These are phyloP conservation scores for Pedetes capensis DNA, from an alignment of 2,113 vertebrate genomes.

Conservation along the genomic window DNA sequence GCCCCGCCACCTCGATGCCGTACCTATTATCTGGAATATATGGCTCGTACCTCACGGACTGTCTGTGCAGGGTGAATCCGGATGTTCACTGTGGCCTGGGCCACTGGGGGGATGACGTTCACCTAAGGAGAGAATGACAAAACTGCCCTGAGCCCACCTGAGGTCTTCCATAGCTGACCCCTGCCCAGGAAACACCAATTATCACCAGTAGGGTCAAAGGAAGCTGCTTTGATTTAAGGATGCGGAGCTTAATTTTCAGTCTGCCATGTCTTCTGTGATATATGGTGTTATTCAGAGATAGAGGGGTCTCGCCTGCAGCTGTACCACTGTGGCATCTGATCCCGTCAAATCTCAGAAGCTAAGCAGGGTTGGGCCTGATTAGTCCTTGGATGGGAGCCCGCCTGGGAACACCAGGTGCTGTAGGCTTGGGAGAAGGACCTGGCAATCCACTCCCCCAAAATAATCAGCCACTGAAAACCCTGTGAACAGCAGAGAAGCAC, in stretches of 20 bases:
- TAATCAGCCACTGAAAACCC: too few species aligned
- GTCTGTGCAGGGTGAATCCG: constrained; percentile 93
- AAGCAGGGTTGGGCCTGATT: too few species aligned
- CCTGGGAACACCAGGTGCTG: too few species aligned
- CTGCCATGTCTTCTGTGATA: neutral
- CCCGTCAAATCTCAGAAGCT: too few species aligned
- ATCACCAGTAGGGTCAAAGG: neutral
- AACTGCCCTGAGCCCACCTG: neutral
- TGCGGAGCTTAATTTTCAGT: neutral
- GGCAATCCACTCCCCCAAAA: too few species aligned
- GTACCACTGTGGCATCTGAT: too few species aligned
- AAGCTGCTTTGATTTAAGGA: neutral
- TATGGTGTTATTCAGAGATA: neutral
- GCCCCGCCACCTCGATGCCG: neutral
- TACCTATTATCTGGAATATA: neutral
- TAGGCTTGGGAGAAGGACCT: too few species aligned
- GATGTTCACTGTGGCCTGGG: constrained; percentile 90
- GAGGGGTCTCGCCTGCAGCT: too few species aligned
- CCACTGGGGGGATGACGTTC: constrained; percentile 90
- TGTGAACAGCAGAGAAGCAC: too few species aligned
- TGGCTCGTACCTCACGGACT: constrained; percentile 86
- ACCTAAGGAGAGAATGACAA: constrained; percentile 78
- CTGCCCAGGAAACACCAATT: neutral
- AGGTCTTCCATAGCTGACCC: neutral
- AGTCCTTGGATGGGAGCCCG: too few species aligned